A percentile compares a stretch with the other conserved stretches of the same genome.
Conservation (phyloP, 1,140 invertebrate genomes). For the Physella acuta region DNA sequence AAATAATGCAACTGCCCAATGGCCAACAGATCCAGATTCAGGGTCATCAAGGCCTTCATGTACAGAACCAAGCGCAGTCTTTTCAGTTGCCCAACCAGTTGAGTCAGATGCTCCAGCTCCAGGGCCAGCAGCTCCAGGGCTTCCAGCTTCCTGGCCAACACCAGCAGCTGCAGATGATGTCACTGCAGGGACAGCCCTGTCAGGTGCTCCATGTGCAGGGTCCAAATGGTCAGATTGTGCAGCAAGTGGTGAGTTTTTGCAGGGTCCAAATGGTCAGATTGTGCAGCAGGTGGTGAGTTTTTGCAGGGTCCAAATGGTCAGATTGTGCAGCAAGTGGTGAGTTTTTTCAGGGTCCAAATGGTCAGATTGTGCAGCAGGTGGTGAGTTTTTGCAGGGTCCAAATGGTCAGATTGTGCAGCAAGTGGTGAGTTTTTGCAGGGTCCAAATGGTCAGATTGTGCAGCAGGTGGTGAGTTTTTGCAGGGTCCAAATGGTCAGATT, state of each 20-base stretch:
- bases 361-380: conserved; percentile 25
- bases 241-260: conserved; percentile 23
- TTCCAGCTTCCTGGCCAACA: conserved; percentile 22
- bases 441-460: conserved; percentile 23
- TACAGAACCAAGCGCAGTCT: conserved; percentile 8
- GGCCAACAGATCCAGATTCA: conserved; percentile 15
- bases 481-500: conserved; percentile 23
- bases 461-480: conserved; percentile 20
- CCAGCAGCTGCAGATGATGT: conserved; percentile 24
- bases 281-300: conserved; percentile 23
- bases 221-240: conserved; percentile 26
- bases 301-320: conserved; percentile 26
- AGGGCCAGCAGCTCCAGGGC: conserved; percentile 12
- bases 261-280: conserved; percentile 26
- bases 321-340: conserved; percentile 25
- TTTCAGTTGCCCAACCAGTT: conserved; percentile 21
- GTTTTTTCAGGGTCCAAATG: conserved; percentile 22
- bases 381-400: conserved; percentile 18
- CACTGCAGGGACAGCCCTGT: conserved; percentile 22
- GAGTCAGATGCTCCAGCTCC: background rate
- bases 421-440: conserved; percentile 19
- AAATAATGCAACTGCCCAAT: conserved; percentile 17
- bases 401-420: conserved; percentile 25
- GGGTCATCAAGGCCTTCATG: conserved; percentile 3
- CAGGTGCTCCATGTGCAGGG: conserved; percentile 23